A percentile compares a stretch with the other conserved stretches of the same genome.
Evolutionary conservation across 2,888 invertebrate species (phyloP).

Genomic region (Elegia similella): DNA sequence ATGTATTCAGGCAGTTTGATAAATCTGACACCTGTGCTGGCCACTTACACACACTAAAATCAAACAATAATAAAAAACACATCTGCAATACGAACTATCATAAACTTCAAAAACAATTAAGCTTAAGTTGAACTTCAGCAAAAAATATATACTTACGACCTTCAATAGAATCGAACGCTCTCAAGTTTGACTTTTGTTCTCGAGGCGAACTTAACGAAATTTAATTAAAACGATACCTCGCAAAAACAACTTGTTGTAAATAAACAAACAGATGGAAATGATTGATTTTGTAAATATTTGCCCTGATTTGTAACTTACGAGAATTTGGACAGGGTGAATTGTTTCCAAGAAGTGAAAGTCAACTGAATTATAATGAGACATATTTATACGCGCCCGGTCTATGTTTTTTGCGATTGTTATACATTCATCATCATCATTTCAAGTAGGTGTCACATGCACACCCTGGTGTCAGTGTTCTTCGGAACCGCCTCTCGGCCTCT

Average conservation of each 20-base stretch:
- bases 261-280: slow-evolving; percentile 5
- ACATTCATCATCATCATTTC: too few species aligned
- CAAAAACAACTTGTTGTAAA: slow-evolving; percentile 11
- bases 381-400: too few species aligned
- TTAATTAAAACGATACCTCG: slow-evolving; percentile 14
- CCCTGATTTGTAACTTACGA: neutral
- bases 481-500: too few species aligned
- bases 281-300: slow-evolving; percentile 11
- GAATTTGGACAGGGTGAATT: neutral
- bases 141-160: neutral
- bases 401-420: too few species aligned
- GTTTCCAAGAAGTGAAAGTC: neutral
- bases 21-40: too few species aligned
- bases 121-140: neutral
- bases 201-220: neutral
- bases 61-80: too few species aligned
- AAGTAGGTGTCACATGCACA: too few species aligned
- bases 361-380: neutral
- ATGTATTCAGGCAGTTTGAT: too few species aligned
- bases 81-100: neutral
- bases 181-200: slow-evolving; percentile 6
- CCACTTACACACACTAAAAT: too few species aligned
- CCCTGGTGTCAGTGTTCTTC: too few species aligned
- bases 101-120: neutral
- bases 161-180: neutral